Evolutionary conservation across 2,113 vertebrate species (phyloP), one percentile per base, ranked within the genome.

Genomic region (Anhinga anhinga): DNA sequence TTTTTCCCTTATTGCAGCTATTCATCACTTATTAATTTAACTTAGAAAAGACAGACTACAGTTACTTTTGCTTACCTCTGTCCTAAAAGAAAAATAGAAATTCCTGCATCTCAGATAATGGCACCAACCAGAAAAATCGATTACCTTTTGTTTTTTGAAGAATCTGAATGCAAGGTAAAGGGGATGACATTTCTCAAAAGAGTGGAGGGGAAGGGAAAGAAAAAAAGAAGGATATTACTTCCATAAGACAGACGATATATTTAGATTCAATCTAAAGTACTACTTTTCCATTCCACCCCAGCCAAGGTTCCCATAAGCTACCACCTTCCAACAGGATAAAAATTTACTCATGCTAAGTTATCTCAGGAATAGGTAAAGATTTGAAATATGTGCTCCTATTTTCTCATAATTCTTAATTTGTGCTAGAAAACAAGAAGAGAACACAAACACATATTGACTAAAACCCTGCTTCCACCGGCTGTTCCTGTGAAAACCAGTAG

Each of bases 11-110:
- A 92, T 65, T 77, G 82, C 50, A 88, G n/a, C 58, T 95, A 69
- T 92, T 86, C 30, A 84, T 88, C 71, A 78, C 19, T 77, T 89
- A 90, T 15, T 65, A 72, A 94, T 95, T 96, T 95, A 88, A 44
- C 74, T 92, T 93, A 86, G 52, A 65, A 81, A 70, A 77, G 67
- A 82, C 13, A 85, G 67, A 49, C 20, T 81, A 58, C 18, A 58
- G 63, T 72, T 91, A 66, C 21, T 87, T 95, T 91, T 63, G 12
- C 36, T 85, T 89, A 80, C 38, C 47, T 84, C 78, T 90, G 56
- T 87, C 81, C 49, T 86, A 81, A 62, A 72, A 80, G 14, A 78
- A 85, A 95, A 95, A 65, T 15, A 90, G 63, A 78, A 90, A 86
- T 84, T 83, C 62, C 42, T 82, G 40, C 26, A 72, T 71, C 63